Base-by-base conservation (phyloP, 2,888 invertebrate genomes). In the Eupithecia pulchellata region DNA sequence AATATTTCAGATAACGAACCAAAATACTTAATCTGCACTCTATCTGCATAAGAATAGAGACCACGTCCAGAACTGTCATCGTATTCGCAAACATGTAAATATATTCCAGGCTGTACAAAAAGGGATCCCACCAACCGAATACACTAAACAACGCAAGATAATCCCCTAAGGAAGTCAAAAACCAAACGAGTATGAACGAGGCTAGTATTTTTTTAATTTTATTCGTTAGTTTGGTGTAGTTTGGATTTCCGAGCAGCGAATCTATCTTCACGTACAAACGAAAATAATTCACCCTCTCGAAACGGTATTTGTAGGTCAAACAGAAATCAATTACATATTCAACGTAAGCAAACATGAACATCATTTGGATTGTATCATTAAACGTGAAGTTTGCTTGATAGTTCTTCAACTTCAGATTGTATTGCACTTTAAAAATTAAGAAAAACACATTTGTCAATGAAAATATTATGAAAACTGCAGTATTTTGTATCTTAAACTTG, bases 21-120 rank as follows among this genome's bases (percentile, higher is more conserved):
- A 76, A 61, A 1, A 66, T n/a, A n/a, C 63, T 68, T 1, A 81
- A 66, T 58, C 81, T 77, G 62, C 72, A 77, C 52, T 82, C 76
- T 20, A 83, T 67, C 58, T 82, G 83, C 6, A 81, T 67, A 0
- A 83, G 66, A 63, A 82, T 78, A 34, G 78, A 71, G 2, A 74
- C 32, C 14, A 69, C 52, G 3, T 83, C 81, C 14, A 81, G 30
- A 1, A 73, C 29, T 4, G 76, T 74, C 9, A 83, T 47, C 32
- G 70, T 66, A 64, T 75, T 82, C 5, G 82, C 25, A 58, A 77
- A 82, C 47, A 75, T 70, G 74, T 77, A 81, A 0, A 82, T 34
- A 27, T 81, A 79, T 58, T 83, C 81, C 13, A 78, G 25, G 1
- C 67, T 32, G 39, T 78, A 79, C 2, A 79, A 63, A 0, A 66